Evolutionary conservation across 2,888 invertebrate genomes (phyloP).

Genomic region (Cetonia aurata): DNA sequence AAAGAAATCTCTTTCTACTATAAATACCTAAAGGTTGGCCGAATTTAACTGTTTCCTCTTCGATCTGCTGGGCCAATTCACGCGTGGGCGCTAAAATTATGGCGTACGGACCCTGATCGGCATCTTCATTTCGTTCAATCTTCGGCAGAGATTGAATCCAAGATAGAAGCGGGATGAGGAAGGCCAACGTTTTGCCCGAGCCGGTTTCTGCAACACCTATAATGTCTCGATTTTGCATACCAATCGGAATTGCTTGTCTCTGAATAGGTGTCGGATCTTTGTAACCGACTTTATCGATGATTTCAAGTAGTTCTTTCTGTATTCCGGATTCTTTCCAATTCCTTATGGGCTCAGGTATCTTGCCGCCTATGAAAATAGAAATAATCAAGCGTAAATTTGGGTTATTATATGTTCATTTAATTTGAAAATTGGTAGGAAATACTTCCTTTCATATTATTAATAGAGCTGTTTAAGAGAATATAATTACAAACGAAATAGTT

Average conservation of each 20-base stretch:
- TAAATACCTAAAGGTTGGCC: slow-evolving; percentile 73
- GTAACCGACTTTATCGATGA: slow-evolving; percentile 95
- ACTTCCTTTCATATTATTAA: too few species aligned
- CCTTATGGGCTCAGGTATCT: slow-evolving; percentile 95
- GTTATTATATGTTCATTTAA: too few species aligned
- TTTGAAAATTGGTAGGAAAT: too few species aligned
- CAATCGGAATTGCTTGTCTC: slow-evolving; percentile 98
- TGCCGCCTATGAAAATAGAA: slow-evolving; percentile 74
- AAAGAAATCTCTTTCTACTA: too few species aligned
- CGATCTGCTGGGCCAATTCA: slow-evolving; percentile 99
- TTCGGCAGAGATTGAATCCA: slow-evolving; percentile 99
- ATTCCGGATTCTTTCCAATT: slow-evolving; percentile 95
- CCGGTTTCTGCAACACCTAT: slow-evolving; percentile 99
- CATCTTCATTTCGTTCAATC: slow-evolving; percentile 90
- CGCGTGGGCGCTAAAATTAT: slow-evolving; percentile 99
- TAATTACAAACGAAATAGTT: too few species aligned
- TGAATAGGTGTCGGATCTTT: slow-evolving; percentile 99
- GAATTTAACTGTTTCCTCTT: slow-evolving; percentile 98
- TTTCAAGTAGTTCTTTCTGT: slow-evolving; percentile 90
- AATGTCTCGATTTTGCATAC: slow-evolving; percentile 93
- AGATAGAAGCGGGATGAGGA: slow-evolving; percentile 94
- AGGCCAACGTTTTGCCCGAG: slow-evolving; percentile 96
- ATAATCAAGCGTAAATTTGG: not conserved
- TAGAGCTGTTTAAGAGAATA: too few species aligned
- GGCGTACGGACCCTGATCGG: slow-evolving; percentile 97